phyloP scores from a whole-genome alignment of 2,113 vertebrate genomes.

The Podarcis raffonei region DNA sequence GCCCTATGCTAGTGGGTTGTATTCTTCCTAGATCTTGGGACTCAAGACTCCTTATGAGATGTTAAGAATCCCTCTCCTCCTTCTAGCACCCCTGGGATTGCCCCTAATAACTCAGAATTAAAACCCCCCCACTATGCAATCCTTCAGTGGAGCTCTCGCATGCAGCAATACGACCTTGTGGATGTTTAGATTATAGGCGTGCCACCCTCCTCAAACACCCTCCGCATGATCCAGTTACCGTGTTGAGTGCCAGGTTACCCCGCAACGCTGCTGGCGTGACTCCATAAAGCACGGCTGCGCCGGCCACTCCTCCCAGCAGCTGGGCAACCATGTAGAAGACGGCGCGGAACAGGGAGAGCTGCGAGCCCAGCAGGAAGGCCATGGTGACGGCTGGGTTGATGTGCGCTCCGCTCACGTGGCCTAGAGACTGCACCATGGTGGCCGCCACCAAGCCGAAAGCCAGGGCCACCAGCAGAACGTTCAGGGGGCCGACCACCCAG shows the following conservation, averaged over 20 bases:
- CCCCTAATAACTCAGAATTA: neutral
- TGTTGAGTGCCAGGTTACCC: constrained; percentile 89
- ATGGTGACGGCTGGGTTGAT: constrained; percentile 93
- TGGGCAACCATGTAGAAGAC: constrained; percentile 89
- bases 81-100: neutral
- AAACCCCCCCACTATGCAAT: neutral
- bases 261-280: constrained; percentile 87
- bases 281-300: constrained; percentile 89
- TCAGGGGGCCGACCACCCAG: constrained; percentile 85
- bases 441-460: constrained; percentile 91
- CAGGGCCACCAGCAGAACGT: constrained; percentile 86
- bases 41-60: neutral
- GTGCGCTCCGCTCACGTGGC: constrained; percentile 92
- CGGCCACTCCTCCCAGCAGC: constrained; percentile 88
- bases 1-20: neutral
- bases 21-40: neutral
- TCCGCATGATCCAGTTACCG: constrained; percentile 75
- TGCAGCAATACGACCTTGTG: neutral
- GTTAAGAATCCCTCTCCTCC: neutral
- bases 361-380: constrained; percentile 89
- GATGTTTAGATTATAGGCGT: neutral
- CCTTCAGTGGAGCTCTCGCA: neutral
- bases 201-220: neutral
- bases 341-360: constrained; percentile 90
- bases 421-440: constrained; percentile 89